phyloP scores from a whole-genome alignment of 2,797 vertebrate species.

The Sphenodon punctatus region DNA sequence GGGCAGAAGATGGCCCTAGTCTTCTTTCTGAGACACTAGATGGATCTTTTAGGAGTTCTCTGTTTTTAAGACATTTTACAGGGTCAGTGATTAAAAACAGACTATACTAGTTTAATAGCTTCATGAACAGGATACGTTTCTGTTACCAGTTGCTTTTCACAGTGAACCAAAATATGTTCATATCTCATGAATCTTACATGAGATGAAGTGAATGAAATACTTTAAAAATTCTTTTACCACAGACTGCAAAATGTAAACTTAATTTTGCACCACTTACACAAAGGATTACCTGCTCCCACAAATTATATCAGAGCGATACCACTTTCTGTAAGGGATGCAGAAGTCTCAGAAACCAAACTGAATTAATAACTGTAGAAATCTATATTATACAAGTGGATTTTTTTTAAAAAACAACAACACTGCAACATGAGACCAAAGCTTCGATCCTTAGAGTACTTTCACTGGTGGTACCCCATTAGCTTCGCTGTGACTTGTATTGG shows the following conservation, averaged over 20 bases:
- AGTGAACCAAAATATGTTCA: neutral
- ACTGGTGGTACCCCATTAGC: no score
- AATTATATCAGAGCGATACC: no score
- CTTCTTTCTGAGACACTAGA: neutral
- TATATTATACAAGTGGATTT: no score
- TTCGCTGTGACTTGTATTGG: no score
- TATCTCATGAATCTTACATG: neutral
- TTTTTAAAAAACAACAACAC: no score
- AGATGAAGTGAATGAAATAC: no score
- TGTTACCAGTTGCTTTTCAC: neutral
- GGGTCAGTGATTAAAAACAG: neutral
- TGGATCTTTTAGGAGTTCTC: neutral
- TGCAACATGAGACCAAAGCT: no score
- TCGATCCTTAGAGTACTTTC: no score
- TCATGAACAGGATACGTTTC: neutral
- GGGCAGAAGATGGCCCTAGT: neutral
- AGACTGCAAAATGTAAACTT: neutral
- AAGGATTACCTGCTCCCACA: constrained; percentile 35
- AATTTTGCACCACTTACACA: constrained; percentile 6
- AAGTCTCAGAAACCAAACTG: no score
- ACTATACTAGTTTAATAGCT: neutral
- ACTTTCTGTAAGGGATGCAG: no score
- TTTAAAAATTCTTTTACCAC: no score
- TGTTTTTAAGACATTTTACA: neutral
- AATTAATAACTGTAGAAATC: no score